These are phyloP conservation scores for Platyura marginata DNA, from an alignment of 1,140 invertebrate genomes.

Conservation along the genomic window DNA sequence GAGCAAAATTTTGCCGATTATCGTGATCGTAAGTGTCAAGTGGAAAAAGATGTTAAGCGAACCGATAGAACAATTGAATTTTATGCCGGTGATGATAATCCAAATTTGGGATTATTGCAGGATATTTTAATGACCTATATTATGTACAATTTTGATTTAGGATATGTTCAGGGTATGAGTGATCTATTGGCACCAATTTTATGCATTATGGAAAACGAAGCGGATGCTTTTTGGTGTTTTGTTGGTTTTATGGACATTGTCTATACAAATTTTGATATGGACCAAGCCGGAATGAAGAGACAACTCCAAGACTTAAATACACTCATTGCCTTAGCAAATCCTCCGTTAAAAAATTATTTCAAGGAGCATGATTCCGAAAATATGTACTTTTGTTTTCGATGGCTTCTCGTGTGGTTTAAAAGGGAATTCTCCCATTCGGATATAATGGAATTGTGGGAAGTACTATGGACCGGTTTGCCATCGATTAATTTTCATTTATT, in stretches of 20 bases:
- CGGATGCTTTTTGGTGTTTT: constrained; percentile 98
- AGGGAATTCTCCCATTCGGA: constrained; percentile 56
- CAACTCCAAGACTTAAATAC: constrained; percentile 74
- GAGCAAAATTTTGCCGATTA: constrained; percentile 77
- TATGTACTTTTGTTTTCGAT: constrained; percentile 98
- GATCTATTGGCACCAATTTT: constrained; percentile 89
- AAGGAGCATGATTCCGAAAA: constrained; percentile 86
- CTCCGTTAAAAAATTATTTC: constrained; percentile 69
- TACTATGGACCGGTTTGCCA: constrained; percentile 78
- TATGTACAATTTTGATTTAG: constrained; percentile 99
- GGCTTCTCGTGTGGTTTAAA: constrained; percentile 72
- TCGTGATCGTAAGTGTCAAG: constrained; percentile 80
- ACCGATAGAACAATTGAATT: constrained; percentile 86
- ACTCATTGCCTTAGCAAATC: constrained; percentile 63
- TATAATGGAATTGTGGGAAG: constrained; percentile 63
- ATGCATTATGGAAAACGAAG: constrained; percentile 77
- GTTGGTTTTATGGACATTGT: constrained; percentile 95
- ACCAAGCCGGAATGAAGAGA: constrained; percentile 91
- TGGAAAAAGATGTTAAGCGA: constrained; percentile 95
- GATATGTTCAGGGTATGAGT: constrained; percentile 94
- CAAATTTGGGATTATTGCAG: constrained; percentile 64
- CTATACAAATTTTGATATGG: constrained; percentile 94
- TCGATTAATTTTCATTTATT: constrained; percentile 90
- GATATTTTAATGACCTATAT: constrained; percentile 97
- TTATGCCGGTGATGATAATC: constrained; percentile 80